Evolutionary conservation across 2,113 vertebrate species (phyloP).

Genomic region (Rhineura floridana): DNA sequence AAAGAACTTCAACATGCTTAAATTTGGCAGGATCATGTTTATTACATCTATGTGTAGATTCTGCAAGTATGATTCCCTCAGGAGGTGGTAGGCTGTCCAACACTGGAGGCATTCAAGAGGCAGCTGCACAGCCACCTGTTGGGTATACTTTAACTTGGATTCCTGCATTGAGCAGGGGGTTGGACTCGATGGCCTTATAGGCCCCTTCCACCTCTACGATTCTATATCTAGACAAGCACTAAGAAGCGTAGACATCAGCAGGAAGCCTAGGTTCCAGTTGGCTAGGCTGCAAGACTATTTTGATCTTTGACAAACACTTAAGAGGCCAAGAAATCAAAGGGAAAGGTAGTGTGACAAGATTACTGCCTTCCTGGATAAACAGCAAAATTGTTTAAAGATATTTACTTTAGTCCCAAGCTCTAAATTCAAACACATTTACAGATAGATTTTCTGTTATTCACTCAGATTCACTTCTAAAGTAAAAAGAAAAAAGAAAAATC

Average conservation of each 20-base stretch:
- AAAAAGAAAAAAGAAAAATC: background rate
- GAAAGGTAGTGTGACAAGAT: background rate
- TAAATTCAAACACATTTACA: background rate
- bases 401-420: background rate
- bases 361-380: background rate
- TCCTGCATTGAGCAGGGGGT: no score
- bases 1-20: background rate
- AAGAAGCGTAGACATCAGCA: background rate
- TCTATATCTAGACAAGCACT: background rate
- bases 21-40: background rate
- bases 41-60: background rate
- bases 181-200: no score
- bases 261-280: no score
- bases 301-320: no score
- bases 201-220: no score
- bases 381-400: background rate
- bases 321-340: background rate
- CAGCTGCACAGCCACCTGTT: no score
- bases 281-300: no score
- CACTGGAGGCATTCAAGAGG: no score
- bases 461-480: background rate
- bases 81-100: no score
- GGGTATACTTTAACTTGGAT: no score
- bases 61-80: background rate
- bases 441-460: background rate